These are phyloP conservation scores for Hirtodrosophila duncani DNA, from an alignment of 2,888 invertebrate species.

Conservation along the genomic window DNA sequence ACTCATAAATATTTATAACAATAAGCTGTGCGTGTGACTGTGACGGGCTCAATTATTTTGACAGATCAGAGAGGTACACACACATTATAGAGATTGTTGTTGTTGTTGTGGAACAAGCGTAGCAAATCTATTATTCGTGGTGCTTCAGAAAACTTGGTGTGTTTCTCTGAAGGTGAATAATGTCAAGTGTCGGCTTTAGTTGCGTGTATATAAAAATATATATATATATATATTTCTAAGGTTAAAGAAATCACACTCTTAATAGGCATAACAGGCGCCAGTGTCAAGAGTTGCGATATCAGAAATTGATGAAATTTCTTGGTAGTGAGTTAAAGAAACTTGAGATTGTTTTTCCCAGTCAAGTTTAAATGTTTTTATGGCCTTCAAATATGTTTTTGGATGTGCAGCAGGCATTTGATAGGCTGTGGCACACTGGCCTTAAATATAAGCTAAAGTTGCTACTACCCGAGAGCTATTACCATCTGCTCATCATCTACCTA, in stretches of 20 bases:
- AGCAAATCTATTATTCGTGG: slow-evolving; percentile 54
- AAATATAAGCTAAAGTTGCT: no score
- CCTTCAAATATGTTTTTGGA: no score
- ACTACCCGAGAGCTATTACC: no score
- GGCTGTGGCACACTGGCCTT: no score
- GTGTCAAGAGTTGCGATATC: not conserved
- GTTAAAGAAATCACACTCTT: slow-evolving; percentile 1
- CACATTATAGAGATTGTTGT: no score
- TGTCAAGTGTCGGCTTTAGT: slow-evolving; percentile 46
- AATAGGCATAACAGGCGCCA: slow-evolving; percentile 39
- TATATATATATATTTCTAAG: no score
- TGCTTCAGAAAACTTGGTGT: slow-evolving; percentile 15
- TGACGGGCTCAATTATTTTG: slow-evolving; percentile 56
- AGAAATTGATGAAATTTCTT: no score
- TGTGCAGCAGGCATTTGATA: no score
- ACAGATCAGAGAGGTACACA: slow-evolving; percentile 52
- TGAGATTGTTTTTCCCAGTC: not conserved
- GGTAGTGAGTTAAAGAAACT: no score
- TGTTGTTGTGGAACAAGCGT: slow-evolving; percentile 47
- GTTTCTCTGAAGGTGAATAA: slow-evolving; percentile 2
- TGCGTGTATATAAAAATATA: slow-evolving; percentile 7
- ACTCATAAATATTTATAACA: slow-evolving; percentile 55
- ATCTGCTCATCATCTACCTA: no score
- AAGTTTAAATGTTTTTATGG: no score
- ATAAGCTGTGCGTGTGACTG: slow-evolving; percentile 11